Evolutionary conservation across 2,797 vertebrate species (phyloP).

Genomic region (Diglossa cyanea): DNA sequence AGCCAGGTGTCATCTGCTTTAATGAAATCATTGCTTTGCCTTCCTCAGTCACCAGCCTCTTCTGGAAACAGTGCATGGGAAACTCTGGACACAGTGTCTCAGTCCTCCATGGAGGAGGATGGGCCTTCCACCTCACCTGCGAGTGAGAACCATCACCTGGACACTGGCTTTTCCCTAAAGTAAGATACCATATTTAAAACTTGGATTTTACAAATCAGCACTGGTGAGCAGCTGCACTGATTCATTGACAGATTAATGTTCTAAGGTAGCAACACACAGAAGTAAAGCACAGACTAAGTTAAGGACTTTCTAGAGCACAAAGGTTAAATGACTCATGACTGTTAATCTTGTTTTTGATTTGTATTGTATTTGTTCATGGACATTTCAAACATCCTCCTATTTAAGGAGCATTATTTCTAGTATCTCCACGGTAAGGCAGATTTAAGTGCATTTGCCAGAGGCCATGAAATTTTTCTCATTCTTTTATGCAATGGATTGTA

Average conservation of each 20-base stretch:
- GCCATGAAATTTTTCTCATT: not conserved
- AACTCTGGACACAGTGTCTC: slow-evolving; percentile 23
- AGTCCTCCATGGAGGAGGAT: slow-evolving; percentile 42
- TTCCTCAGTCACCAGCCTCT: slow-evolving; percentile 66
- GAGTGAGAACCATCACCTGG: slow-evolving; percentile 52
- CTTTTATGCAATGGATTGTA: not conserved
- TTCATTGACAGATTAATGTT: not conserved
- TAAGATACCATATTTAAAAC: slow-evolving; percentile 59
- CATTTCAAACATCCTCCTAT: not conserved
- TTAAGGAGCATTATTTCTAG: not conserved
- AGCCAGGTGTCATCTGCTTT: slow-evolving; percentile 88
- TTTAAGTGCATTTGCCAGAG: not conserved
- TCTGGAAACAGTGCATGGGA: slow-evolving; percentile 53
- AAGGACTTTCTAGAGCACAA: not conserved
- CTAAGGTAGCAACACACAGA: not conserved
- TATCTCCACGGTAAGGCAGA: not conserved
- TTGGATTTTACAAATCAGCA: not conserved
- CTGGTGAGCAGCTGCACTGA: not conserved
- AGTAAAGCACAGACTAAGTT: not conserved
- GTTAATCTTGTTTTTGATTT: not conserved
- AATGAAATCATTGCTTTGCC: slow-evolving; percentile 85
- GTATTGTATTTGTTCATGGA: rapidly evolving
- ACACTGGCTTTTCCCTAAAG: slow-evolving; percentile 90
- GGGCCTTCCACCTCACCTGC: not conserved
- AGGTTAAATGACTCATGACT: not conserved